These are phyloP conservation scores for Ips typographus DNA, from an alignment of 1,140 invertebrate genomes.

Conservation along the genomic window DNA sequence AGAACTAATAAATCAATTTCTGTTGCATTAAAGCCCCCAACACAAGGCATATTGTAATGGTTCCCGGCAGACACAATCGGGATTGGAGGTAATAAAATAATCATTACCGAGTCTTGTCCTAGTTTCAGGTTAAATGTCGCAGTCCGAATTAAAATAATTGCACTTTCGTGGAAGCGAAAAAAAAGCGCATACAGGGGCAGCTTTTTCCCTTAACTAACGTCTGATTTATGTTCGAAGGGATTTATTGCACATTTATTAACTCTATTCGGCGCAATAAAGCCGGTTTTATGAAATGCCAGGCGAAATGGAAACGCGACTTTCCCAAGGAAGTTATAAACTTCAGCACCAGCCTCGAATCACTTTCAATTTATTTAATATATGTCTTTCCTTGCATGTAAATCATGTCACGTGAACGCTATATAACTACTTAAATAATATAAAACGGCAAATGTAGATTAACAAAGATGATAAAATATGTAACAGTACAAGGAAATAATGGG, in stretches of 20 bases:
- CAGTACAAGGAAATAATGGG: too few species aligned
- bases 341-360: slow-evolving; percentile 7
- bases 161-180: slow-evolving; percentile 10
- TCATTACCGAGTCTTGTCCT: slow-evolving; percentile 1
- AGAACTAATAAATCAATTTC: too few species aligned
- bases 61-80: too few species aligned
- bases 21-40: too few species aligned
- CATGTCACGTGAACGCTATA: not conserved
- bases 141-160: slow-evolving; percentile 27
- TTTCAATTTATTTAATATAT: slow-evolving; percentile 12
- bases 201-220: slow-evolving; percentile 10
- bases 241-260: slow-evolving; percentile 22
- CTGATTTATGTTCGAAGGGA: slow-evolving; percentile 24
- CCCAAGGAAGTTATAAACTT: slow-evolving; percentile 12
- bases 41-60: too few species aligned
- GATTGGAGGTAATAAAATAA: slow-evolving; percentile 18
- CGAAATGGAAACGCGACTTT: slow-evolving; percentile 5
- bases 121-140: slow-evolving; percentile 20
- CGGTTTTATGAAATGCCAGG: slow-evolving; percentile 6
- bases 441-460: too few species aligned
- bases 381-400: slow-evolving; percentile 5
- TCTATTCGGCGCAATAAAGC: slow-evolving; percentile 10
- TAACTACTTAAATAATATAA: too few species aligned
- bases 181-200: slow-evolving; percentile 13
- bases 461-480: too few species aligned